phyloP scores from a whole-genome alignment of 2,888 invertebrate species.

The Nephrotoma guestfalica region DNA sequence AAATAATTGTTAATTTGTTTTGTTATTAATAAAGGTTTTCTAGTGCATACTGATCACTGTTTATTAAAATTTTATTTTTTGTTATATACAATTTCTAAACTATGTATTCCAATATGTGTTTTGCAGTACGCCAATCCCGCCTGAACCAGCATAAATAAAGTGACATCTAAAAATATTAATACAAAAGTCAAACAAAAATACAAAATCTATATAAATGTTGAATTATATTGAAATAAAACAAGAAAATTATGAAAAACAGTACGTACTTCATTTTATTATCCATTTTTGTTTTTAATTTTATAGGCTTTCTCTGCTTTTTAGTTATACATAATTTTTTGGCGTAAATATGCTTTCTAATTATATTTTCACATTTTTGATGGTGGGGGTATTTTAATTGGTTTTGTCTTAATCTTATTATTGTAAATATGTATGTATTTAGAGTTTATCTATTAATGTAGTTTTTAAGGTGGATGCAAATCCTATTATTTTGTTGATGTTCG shows the following conservation, averaged over 20 bases:
- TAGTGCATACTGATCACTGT: constrained; percentile 6
- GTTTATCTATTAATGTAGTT: not conserved
- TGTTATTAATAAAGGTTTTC: not conserved
- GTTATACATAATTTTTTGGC: not conserved
- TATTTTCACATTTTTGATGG: not conserved
- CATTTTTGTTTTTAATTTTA: not conserved
- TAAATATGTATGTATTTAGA: not conserved
- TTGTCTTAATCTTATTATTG: not conserved
- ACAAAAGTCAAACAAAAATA: not conserved
- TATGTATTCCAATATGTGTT: constrained; percentile 27
- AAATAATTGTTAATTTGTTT: constrained; percentile 2
- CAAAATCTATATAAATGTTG: not conserved
- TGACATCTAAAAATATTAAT: constrained; percentile 13
- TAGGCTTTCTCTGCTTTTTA: not conserved
- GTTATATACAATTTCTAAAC: constrained; percentile 7
- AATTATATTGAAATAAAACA: not conserved
- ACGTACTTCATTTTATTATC: not conserved
- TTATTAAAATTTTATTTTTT: constrained; percentile 5
- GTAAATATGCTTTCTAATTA: constrained; percentile 5
- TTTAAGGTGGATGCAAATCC: not conserved
- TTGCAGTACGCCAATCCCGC: constrained; percentile 84
- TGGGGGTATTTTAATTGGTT: not conserved
- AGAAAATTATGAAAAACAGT: constrained; percentile 1
- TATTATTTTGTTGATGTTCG: not conserved
- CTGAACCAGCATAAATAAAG: constrained; percentile 53